Base-by-base conservation (phyloP, 2,113 vertebrate species). In the Ceratotherium simum region DNA sequence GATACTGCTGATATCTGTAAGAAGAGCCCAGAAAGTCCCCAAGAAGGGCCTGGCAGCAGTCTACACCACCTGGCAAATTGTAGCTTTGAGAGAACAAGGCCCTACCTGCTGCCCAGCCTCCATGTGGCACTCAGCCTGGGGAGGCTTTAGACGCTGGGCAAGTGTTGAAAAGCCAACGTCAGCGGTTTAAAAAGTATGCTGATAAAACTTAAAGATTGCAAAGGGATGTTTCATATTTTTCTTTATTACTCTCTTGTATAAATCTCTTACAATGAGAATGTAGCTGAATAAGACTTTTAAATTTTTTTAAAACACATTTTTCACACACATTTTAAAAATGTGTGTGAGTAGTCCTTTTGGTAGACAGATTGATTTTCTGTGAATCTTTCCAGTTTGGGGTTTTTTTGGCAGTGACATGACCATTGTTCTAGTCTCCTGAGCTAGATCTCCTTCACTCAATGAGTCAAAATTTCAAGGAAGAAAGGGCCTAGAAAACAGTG, bases 21-120 rank as follows among this genome's bases (percentile, higher is more conserved):
- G 81, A 85, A 95, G 5, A 81, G n/a, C 46, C 75, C 76, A 82
- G 88, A 89, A 98, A 97, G 72, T 96, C 96, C 90, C 96, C 54
- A 6, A 2, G 62, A 56, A 58, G 33, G 42, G 48, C 67, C 86
- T 95, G 93, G 94, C 95, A 72, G 31, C 31, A 14, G 42, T 86
- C 62, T 20, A 14, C 11, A 65, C 79, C 86, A 76, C 72, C 67
- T 64, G 95, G 97, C 46, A 79, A 42, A 42, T 0, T 18, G 27
- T 12, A 25, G 60, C 67, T 56, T 70, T 5, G 1, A 62, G 92
- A 93, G 56, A 70, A 39, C 94, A 81, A 81, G 65, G 72, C 51
- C 62, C 25, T 39, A 58, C 87, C 48, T 95, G 87, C 78, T 27
- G 70, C 29, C 48, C 48, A 6, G 23, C 33, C 58, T 58, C 84